These are phyloP conservation scores for Acrobasis consociella DNA, from an alignment of 2,888 invertebrate genomes.

Conservation along the genomic window DNA sequence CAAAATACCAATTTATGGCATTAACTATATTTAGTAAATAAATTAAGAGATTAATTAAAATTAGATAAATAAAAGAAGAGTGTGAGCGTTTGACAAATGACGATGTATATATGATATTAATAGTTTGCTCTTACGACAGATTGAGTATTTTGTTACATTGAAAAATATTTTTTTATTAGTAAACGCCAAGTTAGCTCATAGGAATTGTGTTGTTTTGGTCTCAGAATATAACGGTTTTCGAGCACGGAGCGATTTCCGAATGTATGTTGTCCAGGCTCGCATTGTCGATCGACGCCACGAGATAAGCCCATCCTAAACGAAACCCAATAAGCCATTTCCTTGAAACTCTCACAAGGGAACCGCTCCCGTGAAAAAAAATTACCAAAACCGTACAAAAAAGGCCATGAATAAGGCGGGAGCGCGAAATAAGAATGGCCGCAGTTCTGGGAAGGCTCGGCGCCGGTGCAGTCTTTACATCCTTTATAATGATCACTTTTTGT, in stretches of 20 bases:
- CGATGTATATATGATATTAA: no score
- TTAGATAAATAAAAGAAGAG: no score
- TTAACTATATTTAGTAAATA: no score
- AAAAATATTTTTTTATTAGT: no score
- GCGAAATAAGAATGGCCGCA: constrained; percentile 79
- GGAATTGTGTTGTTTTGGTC: background rate
- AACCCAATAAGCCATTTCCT: constrained; percentile 81
- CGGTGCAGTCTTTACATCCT: constrained; percentile 77
- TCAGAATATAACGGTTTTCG: constrained; percentile 20
- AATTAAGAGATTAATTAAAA: no score
- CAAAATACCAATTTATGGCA: no score
- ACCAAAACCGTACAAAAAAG: constrained; percentile 70
- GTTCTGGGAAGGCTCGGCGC: constrained; percentile 80
- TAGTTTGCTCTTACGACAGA: no score
- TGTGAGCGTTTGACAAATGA: no score
- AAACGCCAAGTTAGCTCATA: no score
- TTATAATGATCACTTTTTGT: constrained; percentile 79
- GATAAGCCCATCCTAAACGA: constrained; percentile 75
- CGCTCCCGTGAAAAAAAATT: constrained; percentile 74
- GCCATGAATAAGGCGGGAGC: constrained; percentile 78
- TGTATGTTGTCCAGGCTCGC: constrained; percentile 58
- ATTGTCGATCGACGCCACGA: constrained; percentile 62
- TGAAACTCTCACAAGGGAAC: constrained; percentile 75
- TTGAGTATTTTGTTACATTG: no score
- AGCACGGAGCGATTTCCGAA: constrained; percentile 37